phyloP scores from a whole-genome alignment of 2,888 invertebrate genomes.

The Zygaena filipendulae region DNA sequence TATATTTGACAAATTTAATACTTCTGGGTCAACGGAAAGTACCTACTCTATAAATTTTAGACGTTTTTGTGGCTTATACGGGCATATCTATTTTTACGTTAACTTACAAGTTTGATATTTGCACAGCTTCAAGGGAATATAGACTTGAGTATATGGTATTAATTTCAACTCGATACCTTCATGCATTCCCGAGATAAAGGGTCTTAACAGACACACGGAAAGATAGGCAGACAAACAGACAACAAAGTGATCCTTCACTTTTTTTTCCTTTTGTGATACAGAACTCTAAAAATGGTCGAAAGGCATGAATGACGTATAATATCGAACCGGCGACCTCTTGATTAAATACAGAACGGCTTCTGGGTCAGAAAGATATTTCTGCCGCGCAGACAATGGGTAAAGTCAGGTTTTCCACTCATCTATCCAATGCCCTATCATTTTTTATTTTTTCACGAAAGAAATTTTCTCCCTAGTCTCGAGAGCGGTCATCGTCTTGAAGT shows the following conservation, averaged over 20 bases:
- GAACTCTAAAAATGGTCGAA: not conserved
- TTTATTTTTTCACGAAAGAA: too few relatives aligned
- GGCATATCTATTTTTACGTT: not conserved
- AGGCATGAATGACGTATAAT: too few relatives aligned
- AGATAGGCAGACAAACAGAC: not conserved
- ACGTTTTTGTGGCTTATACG: not conserved
- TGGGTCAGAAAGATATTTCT: too few relatives aligned
- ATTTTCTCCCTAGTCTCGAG: too few relatives aligned
- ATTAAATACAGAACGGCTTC: too few relatives aligned
- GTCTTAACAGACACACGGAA: not conserved
- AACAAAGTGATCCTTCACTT: not conserved
- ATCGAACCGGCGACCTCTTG: not conserved
- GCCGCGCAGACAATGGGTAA: too few relatives aligned
- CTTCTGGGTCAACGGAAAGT: too few relatives aligned
- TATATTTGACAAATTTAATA: too few relatives aligned
- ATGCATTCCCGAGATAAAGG: not conserved
- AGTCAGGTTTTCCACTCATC: too few relatives aligned
- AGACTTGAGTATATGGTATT: not conserved
- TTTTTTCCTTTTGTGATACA: not conserved
- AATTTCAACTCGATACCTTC: not conserved
- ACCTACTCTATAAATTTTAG: too few relatives aligned
- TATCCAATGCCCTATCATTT: too few relatives aligned
- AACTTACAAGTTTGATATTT: not conserved
- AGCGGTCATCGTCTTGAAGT: too few relatives aligned
- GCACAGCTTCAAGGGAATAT: not conserved